Evolutionary conservation across 2,113 vertebrate species (phyloP), one percentile per base, ranked within the genome.

Genomic region (Kryptolebias marmoratus): DNA sequence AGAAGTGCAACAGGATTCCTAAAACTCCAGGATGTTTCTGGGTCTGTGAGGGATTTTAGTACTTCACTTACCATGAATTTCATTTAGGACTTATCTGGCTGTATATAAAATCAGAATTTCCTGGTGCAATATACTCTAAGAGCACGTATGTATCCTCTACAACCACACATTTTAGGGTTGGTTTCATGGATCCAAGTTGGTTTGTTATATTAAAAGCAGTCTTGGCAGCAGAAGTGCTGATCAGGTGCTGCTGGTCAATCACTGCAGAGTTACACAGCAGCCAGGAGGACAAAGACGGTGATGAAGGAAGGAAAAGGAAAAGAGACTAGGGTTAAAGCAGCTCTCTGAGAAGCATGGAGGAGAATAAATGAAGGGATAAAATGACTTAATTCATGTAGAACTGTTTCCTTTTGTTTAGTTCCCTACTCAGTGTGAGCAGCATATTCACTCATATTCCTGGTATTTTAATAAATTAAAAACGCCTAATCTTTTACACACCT

Each of bases 161-260:
- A 78, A 57, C 67, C 8, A 10, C 74, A 80, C 81, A 86, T 86
- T 72, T 85, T 32, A 15, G 74, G 28, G 44, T 66, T 64, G 32
- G 81, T 85, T 87, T 82, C 69, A 68, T 62, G 80, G 67, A 71
- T 87, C 72, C 39, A 9, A 67, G 83, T 75, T 88, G 36, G 2
- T 88, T 87, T 80, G 79, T 87, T 84, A 79, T 71, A 69, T 60
- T 68, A 73, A 85, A 67, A 85, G 79, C 73, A 84, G 77, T 42
- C 66, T 80, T 86, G 83, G 91, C 86, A 90, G 39, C 60, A 82
- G 74, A 90, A 89, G 56, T 87, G 90, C 89, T 92, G 91, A 92
- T 90, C 70, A 80, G 82, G 84, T 1, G 50, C 76, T 53, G 72
- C 71, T 79, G 62, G 68, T 73, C 83, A 82, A 75, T 81, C 82